Evolutionary conservation across 2,113 vertebrate species (phyloP), one percentile per base, ranked within the genome.

Genomic region (Gnathonemus echidnorhynchus): DNA sequence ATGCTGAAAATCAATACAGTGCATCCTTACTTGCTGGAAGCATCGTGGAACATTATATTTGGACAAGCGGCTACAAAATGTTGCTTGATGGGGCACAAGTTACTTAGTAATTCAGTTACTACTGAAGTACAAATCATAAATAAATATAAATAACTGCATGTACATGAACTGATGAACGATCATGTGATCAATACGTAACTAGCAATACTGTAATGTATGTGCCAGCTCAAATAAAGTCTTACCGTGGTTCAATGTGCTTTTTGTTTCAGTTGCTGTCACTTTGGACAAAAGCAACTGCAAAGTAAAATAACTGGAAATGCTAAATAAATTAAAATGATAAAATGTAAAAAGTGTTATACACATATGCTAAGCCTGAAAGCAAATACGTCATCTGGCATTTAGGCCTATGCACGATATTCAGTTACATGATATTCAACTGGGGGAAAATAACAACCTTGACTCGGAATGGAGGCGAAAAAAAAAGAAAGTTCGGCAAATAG

Each of bases 401-500:
- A 52, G 50, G 50, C 50, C 10, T 27, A 39, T 39, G 31, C 13
- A 17, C 10, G 4, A 42, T 80, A 19, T 80, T 80, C 31, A 80
- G 15, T 80, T 80, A 19, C 5, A 39, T 42, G 13, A 56, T 56
- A 7, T 56, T 56, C 53, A 56, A 21, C 19, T 56, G 70, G 70
- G 27, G 31, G 70, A 39, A 39, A 39, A 19, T 27, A 80, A 80
- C 6, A 80, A 42, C 35, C 4, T 35, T 80, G 35, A 80, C 74
- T 46, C 21, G 48, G 80, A 86, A 49, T 19, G 48, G 86, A 89
- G 39, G 87, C 13, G 62, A 66, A 74, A 86, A 74, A 77, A 88
- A 80, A 83, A n/a, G 56, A 77, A 80, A 48, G 27, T 88, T 58
- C n/a, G 7, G 3, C 80, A 87, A 77, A 86, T 84, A 89, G 62